phyloP scores from a whole-genome alignment of 2,113 vertebrate species.

The Pluvianellus socialis region DNA sequence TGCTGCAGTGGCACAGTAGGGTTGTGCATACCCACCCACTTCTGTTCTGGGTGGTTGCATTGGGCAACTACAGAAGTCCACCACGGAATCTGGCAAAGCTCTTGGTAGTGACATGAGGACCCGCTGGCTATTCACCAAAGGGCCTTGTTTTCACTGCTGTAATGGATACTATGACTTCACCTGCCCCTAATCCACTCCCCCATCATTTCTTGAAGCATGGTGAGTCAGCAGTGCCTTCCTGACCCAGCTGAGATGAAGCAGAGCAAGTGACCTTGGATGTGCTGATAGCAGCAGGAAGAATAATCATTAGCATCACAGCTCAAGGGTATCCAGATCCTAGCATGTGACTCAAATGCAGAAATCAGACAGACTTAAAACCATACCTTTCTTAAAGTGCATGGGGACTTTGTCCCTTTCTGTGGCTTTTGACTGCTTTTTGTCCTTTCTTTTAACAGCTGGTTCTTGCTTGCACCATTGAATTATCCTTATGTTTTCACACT shows the following conservation, averaged over 20 bases:
- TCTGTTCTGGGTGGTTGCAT: background rate
- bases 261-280: constrained; percentile 18
- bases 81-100: background rate
- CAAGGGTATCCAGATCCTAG: constrained; percentile 15
- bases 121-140: background rate
- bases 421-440: background rate
- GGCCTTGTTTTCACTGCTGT: background rate
- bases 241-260: constrained; percentile 31
- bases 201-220: background rate
- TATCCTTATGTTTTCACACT: background rate
- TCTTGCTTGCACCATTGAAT: background rate
- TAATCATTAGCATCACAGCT: background rate
- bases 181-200: background rate
- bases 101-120: background rate
- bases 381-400: background rate
- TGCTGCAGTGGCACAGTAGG: background rate
- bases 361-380: background rate
- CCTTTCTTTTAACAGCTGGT: background rate
- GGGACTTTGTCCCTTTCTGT: background rate
- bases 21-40: background rate
- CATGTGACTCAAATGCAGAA: constrained; percentile 29
- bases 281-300: constrained; percentile 46
- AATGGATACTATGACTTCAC: background rate
- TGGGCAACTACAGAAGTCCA: background rate
- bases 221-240: constrained; percentile 52